Evolutionary conservation across 2,888 invertebrate genomes (phyloP), one percentile per base, ranked within the genome.

Genomic region (Meteorus colon): DNA sequence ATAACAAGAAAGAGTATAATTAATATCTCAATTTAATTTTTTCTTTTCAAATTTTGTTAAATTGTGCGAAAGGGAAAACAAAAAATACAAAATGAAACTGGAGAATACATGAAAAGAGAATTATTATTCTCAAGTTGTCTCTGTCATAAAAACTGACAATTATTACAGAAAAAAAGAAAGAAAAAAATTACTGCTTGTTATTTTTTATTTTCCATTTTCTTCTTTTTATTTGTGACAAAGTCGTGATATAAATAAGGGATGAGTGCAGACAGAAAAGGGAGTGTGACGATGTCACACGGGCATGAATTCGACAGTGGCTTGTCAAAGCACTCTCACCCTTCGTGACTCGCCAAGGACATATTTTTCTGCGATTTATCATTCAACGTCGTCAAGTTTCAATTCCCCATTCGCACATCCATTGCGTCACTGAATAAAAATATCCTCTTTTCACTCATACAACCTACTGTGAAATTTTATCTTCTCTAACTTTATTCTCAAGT

Each of bases 241-340:
- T 48, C 27, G 68, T 68, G 34, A 27, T 37, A 68, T 68, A 68
- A 68, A 68, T 68, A 68, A 68, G 29, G 48, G 48, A 68, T 68
- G 51, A 68, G 65, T 19, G 65, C 6, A 29, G 68, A 31, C 63
- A 63, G 14, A 63, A 34, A 24, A 31, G 63, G 63, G 63, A n/a
- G 63, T 12, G 63, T 29, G 31, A 63, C 34, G n/a, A 31, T n/a
- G 31, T 31, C 34, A 55, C 55, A 55, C 55, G n/a, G 55, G 55
- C 19, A 63, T 63, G 31, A 10, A 63, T 63, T 63, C 63, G 63
- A 63, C 63, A 63, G 63, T 55, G 8, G 31, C 31, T 63, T 31
- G 63, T 63, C 63, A 63, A 29, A 63, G 63, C 31, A 8, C 16
- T 3, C 63, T 3, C 63, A 16, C 31, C 34, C 63, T 31, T 16